phyloP scores from a whole-genome alignment of 2,888 invertebrate genomes.

The Omphaloscelis lunosa region DNA sequence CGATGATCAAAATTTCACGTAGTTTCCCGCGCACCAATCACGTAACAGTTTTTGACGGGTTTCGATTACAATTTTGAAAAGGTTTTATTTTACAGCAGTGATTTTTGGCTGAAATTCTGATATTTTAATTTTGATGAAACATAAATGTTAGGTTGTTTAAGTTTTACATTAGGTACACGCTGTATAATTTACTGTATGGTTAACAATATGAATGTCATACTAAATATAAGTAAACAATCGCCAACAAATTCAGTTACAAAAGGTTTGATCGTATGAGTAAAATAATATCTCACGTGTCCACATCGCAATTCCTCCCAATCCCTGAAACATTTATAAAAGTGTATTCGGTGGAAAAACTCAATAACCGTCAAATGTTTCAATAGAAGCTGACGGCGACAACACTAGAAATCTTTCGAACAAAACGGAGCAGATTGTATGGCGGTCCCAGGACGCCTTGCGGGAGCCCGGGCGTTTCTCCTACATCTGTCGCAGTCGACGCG shows the following conservation, averaged over 20 bases:
- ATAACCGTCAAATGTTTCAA: constrained; percentile 71
- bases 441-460: constrained; percentile 67
- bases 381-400: constrained; percentile 64
- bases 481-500: constrained; percentile 83
- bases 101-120: constrained; percentile 39
- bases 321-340: constrained; percentile 53
- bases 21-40: constrained; percentile 43
- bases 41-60: constrained; percentile 53
- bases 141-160: background rate
- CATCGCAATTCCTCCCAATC: constrained; percentile 20
- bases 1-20: constrained; percentile 74
- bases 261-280: constrained; percentile 31
- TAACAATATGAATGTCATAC: background rate
- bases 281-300: constrained; percentile 22
- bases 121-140: constrained; percentile 41
- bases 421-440: constrained; percentile 64
- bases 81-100: constrained; percentile 48
- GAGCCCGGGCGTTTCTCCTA: constrained; percentile 61
- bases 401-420: constrained; percentile 61
- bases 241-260: constrained; percentile 1
- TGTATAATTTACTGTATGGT: no score
- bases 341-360: constrained; percentile 59
- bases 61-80: constrained; percentile 62
- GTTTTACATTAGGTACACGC: background rate
- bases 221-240: constrained; percentile 3